A percentile compares a stretch with the other conserved stretches of the same genome.
Evolutionary conservation across 2,797 vertebrate species (phyloP).

Genomic region (Galago senegalensis): DNA sequence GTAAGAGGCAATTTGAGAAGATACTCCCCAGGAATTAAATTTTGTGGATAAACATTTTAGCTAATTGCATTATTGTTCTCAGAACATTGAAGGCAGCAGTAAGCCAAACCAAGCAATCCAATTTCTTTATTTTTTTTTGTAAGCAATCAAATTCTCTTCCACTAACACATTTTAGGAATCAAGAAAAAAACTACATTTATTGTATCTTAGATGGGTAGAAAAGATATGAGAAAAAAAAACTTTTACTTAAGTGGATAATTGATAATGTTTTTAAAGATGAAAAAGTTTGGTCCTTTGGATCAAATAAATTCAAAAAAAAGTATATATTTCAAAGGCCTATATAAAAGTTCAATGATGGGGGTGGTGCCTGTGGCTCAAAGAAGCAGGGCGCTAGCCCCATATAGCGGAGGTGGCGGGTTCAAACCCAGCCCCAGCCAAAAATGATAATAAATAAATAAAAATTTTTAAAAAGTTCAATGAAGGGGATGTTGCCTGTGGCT

Average conservation of each 20-base stretch:
- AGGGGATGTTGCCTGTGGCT: no score
- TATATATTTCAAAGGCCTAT: not conserved
- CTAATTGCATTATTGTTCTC: conserved; percentile 90
- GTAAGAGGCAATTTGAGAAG: conserved; percentile 83
- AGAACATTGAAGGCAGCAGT: conserved; percentile 85
- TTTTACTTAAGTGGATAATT: conserved; percentile 1
- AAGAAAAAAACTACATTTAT: conserved; percentile 79
- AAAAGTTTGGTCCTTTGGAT: not conserved
- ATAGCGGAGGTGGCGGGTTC: no score
- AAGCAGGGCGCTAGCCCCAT: no score
- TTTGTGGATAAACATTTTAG: conserved; percentile 88
- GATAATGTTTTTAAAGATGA: conserved; percentile 20
- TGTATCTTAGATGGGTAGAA: conserved; percentile 4
- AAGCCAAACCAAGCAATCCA: conserved; percentile 84
- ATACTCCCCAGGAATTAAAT: conserved; percentile 88
- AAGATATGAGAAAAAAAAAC: conserved; percentile 61
- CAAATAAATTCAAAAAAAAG: not conserved
- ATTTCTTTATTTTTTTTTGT: conserved; percentile 83
- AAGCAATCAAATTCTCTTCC: conserved; percentile 80
- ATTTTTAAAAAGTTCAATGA: not conserved
- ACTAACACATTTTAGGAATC: conserved; percentile 79
- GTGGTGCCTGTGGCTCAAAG: no score
- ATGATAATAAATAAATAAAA: no score
- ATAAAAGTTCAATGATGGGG: not conserved
- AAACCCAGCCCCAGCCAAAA: no score